Base-by-base conservation (phyloP, 2,888 invertebrate species). In the Temnothorax rugatulus region DNA sequence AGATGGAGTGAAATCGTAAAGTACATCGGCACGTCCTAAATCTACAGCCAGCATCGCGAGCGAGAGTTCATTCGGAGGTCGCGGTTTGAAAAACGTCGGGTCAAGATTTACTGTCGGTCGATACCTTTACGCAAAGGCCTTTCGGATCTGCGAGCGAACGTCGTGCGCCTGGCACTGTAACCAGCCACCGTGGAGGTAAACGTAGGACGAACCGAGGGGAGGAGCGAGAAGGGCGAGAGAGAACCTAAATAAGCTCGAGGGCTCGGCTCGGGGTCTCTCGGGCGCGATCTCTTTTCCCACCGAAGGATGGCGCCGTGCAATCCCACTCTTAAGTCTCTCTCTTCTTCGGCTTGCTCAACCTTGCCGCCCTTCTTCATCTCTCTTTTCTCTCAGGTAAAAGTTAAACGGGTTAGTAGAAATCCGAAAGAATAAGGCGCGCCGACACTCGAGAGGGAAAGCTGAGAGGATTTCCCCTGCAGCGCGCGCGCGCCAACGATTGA, bases 351-450 rank as follows among this genome's bases (percentile, higher is more conserved):
- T 73, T 61, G 77, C 54, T 77, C 77, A 77, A 77, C 54, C 66
- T 52, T 66, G 54, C 66, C 54, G 11, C 68, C 52, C 75, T 74
- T 63, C 82, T 64, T 64, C 75, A 74, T 82, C 63, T 68, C 63
- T 68, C 69, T 64, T 68, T 64, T 68, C 71, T 64, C 59, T 76
- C 73, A 87, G 75, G 84, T 87, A 88, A 86, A 86, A 88, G 87
- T 85, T 89, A 90, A 91, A 90, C 87, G 86, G 89, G 89, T 91
- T 89, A 91, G 86, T 59, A 63, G 57, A 85, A 69, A 63, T 79
- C 82, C 64, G 64, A 52, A 61, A 82, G 69, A 74, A 59, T 47
- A 59, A 34, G 59, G 34, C 59, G 76, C 57, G 83, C 66, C 68
- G 71, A 81, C 77, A 85, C 83, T 86, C 88, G 79, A 84, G 74